A percentile compares a stretch with the other conserved stretches of the same genome.
phyloP scores from a whole-genome alignment of 53 echinoderm and acorn worm genomes.

The Hippasteria phrygiana region DNA sequence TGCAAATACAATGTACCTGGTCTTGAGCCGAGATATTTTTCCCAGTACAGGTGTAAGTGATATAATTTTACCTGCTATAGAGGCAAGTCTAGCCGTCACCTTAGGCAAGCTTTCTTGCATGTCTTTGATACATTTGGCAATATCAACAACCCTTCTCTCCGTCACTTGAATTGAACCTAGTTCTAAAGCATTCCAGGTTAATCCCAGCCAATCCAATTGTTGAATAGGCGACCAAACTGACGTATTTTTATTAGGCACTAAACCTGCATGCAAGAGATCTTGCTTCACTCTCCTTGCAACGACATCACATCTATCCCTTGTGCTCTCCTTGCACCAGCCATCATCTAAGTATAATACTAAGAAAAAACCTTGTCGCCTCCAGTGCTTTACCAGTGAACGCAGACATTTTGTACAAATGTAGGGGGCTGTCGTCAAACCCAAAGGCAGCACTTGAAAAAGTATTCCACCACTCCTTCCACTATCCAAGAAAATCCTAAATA shows the following conservation, averaged over 20 bases:
- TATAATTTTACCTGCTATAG: not conserved
- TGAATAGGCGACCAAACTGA: constrained; percentile 7
- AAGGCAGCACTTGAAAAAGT: constrained; percentile 59
- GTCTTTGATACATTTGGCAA: not conserved
- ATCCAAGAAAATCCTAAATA: constrained; percentile 57
- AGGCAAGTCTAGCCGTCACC: not conserved
- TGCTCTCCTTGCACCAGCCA: constrained; percentile 44
- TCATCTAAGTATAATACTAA: constrained; percentile 59
- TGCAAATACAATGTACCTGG: constrained; percentile 12
- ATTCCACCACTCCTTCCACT: not conserved
- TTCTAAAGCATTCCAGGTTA: no score
- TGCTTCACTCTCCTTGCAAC: not conserved
- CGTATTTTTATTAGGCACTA: constrained; percentile 10
- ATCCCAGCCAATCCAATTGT: no score
- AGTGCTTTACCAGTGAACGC: constrained; percentile 36
- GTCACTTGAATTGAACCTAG: not conserved
- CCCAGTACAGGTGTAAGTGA: not conserved
- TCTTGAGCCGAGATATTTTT: no score
- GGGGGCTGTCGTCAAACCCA: constrained; percentile 59
- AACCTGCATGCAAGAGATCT: not conserved
- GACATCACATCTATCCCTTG: not conserved
- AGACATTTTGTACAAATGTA: constrained; percentile 62
- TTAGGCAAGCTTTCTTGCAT: not conserved
- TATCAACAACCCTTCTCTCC: not conserved
- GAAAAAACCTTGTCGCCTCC: constrained; percentile 17